Evolutionary conservation across 1,140 invertebrate species (phyloP), one percentile per base, ranked within the genome.

Genomic region (Aporrectodea caliginosa): DNA sequence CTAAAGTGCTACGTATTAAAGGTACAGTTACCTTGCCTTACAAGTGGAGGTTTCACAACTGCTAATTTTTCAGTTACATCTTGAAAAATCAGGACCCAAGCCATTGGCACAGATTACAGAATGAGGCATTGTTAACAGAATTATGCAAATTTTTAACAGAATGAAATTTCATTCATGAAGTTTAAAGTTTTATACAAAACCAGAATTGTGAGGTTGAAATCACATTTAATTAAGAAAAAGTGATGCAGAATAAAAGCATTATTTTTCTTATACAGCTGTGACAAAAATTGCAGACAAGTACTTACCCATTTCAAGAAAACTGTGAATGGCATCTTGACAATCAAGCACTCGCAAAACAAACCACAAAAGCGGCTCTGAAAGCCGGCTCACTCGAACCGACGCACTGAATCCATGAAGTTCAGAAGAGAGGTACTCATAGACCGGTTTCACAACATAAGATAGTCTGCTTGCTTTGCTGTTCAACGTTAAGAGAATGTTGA

Each of bases 311-410:
- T 91, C 88, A 0, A 91, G 90, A 83, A 94, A 94, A 69, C 91
- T 89, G 35, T 90, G 89, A 0, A 94, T 86, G 2, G 92, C 90
- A n/a, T 90, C 89, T 79, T 91, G 90, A 69, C 91, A 92, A 80
- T 93, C 91, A 0, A 95, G 87, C 1, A 94, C 91, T 84, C 92
- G 90, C 0, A 93, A 87, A 27, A 94, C 91, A 78, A 93, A 93
- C 91, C 92, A 93, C 0, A 93, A 87, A 79, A 94, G 89, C 14
- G 93, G 92, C 84, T 94, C 93, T 22, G 93, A 93, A 2, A 94
- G 85, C n/a, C 84, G 43, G 22, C 43, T 58, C 22, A 58, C 43
- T 58, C 43, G 43, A 58, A 58, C 43, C 43, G 43, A 58, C 22
- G 43, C 6, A 16, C 69, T 2, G 27, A 35, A n/a, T n/a, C 71